phyloP scores from a whole-genome alignment of 2,113 vertebrate species.

The Carassius carassius region DNA sequence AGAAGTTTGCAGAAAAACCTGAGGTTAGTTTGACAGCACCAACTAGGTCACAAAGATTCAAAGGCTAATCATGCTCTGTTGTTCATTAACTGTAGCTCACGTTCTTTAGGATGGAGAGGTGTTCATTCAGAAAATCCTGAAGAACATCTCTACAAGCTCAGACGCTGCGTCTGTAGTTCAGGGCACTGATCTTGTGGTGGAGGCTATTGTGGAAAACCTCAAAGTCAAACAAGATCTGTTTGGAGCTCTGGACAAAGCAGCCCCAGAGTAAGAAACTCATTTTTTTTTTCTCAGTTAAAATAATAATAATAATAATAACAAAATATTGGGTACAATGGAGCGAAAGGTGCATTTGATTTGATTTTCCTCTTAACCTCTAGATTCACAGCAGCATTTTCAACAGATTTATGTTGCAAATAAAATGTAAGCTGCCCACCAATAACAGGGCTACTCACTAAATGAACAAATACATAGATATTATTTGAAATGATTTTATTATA shows the following conservation, averaged over 20 bases:
- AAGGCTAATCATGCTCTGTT: background rate
- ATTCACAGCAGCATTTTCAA: background rate
- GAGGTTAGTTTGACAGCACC: constrained; percentile 74
- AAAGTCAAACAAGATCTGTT: constrained; percentile 89
- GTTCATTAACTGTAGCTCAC: background rate
- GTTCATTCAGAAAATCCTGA: constrained; percentile 84
- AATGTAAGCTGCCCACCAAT: background rate
- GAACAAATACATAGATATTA: background rate
- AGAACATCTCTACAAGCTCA: constrained; percentile 81
- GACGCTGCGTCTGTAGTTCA: constrained; percentile 81
- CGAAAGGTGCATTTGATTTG: background rate
- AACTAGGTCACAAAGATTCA: background rate
- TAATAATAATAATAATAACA: background rate
- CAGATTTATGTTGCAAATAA: background rate
- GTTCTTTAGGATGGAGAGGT: constrained; percentile 81
- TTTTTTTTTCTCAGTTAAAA: background rate
- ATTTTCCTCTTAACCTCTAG: background rate
- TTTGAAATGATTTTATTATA: too few species aligned
- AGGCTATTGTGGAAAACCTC: constrained; percentile 94
- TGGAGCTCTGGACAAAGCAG: constrained; percentile 87
- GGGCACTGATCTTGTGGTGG: constrained; percentile 88
- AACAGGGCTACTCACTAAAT: background rate
- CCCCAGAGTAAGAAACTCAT: constrained; percentile 80
- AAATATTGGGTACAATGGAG: background rate
- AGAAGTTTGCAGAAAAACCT: constrained; percentile 93